Evolutionary conservation across 2,797 vertebrate species (phyloP), one percentile per base, ranked within the genome.

Genomic region (Acanthurus tractus): DNA sequence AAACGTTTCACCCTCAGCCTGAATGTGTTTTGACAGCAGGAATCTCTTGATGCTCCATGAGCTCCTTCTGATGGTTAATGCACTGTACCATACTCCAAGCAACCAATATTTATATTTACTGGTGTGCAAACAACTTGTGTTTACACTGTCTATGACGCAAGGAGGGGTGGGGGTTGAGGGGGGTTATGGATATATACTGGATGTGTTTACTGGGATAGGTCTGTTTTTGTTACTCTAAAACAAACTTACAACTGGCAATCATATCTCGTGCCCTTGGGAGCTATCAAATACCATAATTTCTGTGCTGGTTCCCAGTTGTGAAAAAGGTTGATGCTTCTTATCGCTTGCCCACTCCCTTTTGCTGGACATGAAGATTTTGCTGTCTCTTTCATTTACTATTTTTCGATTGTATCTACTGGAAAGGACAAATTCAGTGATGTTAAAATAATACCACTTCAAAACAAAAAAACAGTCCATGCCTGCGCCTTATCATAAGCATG

Each of bases 401-500:
- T 18, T 29, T 4, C 42, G 8, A 63, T 66, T 40, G 48, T 46
- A 61, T 17, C 65, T 71, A 58, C 42, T 25, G 14, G 42, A 52
- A 59, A 58, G 50, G 2, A 48, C 25, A 1, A 1, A 70, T 38
- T 46, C 23, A 44, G 2, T 25, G 10, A 66, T 25, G 8, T 61
- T 70, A 38, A 69, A 61, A 45, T 20, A 29, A 69, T 29, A 23
- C 25, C 29, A 4, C n/a, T 29, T 34, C 48, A 40, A 12, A 13
- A 44, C 10, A 1, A 36, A 23, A 8, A 46, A 44, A 34, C 50
- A 14, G 8, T 44, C 36, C 10, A 4, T n/a, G 23, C 8, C 42
- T 36, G 25, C 65, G 34, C 66, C n/a, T 55, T 44, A 67, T 63
- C 45, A 57, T 72, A 42, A 79, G 61, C 25, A 22, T 65, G n/a